A percentile compares a stretch with the other conserved stretches of the same genome.
These are phyloP conservation scores for Diachasma alloeum DNA, from an alignment of 1,140 invertebrate species.

Conservation along the genomic window DNA sequence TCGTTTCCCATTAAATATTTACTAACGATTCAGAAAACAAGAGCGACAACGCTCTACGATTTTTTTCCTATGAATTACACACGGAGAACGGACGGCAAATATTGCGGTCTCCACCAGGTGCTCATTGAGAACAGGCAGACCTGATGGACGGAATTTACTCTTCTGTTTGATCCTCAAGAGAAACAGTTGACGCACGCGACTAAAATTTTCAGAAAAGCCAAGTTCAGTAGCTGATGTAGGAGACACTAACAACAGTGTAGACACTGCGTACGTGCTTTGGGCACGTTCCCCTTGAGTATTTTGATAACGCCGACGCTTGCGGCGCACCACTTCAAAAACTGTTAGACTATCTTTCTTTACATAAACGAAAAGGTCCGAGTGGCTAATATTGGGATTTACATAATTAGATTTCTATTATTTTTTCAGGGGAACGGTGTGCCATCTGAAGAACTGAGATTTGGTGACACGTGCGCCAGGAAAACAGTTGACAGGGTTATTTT, in stretches of 20 bases:
- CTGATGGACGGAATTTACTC: neutral
- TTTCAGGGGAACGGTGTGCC: conserved; percentile 46
- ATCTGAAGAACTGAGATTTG: conserved; percentile 30
- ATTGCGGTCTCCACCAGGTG: no score
- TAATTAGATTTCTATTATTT: conserved; percentile 58
- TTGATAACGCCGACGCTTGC: conserved; percentile 49
- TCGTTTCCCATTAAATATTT: no score
- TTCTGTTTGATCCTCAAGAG: neutral
- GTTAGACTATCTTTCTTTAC: neutral
- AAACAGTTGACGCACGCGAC: conserved; percentile 15
- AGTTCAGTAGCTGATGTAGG: conserved; percentile 8
- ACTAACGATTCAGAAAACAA: no score
- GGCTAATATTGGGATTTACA: conserved; percentile 55
- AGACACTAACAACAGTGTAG: neutral
- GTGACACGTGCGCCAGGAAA: conserved; percentile 48
- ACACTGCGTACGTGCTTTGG: conserved; percentile 43
- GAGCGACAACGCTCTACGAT: no score
- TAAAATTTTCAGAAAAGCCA: conserved; percentile 36
- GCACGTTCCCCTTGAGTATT: conserved; percentile 52
- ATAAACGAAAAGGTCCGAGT: conserved; percentile 24
- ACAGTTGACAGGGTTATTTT: conserved; percentile 29
- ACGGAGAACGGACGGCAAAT: no score
- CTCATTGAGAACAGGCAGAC: neutral
- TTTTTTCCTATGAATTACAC: no score
- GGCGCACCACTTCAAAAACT: conserved; percentile 23